Base-by-base conservation (phyloP, 1,140 invertebrate species). In the Leptonema lineaticorne region DNA sequence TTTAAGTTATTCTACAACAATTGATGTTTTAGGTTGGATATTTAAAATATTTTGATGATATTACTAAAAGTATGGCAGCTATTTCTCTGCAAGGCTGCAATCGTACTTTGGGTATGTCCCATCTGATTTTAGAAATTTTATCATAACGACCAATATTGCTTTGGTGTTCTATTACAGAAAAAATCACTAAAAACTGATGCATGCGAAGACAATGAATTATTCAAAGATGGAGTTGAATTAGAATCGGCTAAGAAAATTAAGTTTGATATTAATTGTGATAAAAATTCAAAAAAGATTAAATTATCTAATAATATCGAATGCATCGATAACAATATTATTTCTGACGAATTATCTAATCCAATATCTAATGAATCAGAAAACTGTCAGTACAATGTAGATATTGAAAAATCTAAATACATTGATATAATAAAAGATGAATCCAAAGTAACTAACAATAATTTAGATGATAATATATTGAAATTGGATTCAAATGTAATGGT, bases 61-160 rank as follows among this genome's bases (percentile, higher is more conserved):
- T 87, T 81, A 81, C 84, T 78, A 81, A 82, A 78, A 79, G 78
- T 67, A 78, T 86, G 75, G 84, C 83, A 79, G 82, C 82, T 80
- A 81, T 86, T 80, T 83, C 82, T 77, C 79, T 85, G 75, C 77
- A 78, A 81, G 81, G 78, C 79, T 78, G 75, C 75, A 77, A 71
- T 57, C 72, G 77, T 70, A 83, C 83, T 76, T 79, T 86, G 85
- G 85, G 85, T 86, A 86, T 85, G 79, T 85, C 77, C 77, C 67
- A 72, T 65, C 33, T 75, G 75, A 78, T 71, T 59, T 76, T 66
- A 74, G 41, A 66, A 74, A 77, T 79, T 79, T 77, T 78, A 78
- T 79, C 72, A 76, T 75, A 26, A 26, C n/a, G 14, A 53, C 24
- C 20, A 53, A 26, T 26, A 41, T 20, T 62, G 18, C 63, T 69